Base-by-base conservation (phyloP, 1,140 invertebrate genomes). In the Drosophila mauritiana region DNA sequence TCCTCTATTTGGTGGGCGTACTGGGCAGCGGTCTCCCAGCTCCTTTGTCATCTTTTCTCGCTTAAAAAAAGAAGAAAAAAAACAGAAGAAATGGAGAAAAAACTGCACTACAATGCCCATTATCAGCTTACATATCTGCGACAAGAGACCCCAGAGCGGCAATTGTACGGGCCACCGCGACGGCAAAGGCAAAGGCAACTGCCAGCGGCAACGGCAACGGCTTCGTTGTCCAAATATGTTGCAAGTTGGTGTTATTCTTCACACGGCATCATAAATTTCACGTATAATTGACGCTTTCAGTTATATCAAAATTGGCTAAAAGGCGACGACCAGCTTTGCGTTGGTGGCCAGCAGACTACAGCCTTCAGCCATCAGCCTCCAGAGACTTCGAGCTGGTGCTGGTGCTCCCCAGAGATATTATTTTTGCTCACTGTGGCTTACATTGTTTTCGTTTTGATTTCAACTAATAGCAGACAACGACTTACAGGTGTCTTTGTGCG, bases 271-370 rank as follows among this genome's bases (percentile, higher is more conserved):
- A 90, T 90, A 90, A 91, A 90, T 90, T 90, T 91, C 88, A 88
- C 88, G 82, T 91, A 90, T 91, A 90, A 90, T 90, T 90, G 88
- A 90, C 86, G 86, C 86, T 90, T 90, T 91, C 82, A 88, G 88
- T 82, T 88, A 85, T 88, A 90, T 91, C 80, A 90, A 90, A 90
- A 82, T 89, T 90, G 85, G 86, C 85, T 85, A 88, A 89, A 88
- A 80, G 73, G 73, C 73, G 67, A 76, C 73, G 68, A 76, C 46
- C 68, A 39, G 40, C 58, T 73, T 83, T 88, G 83, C 83, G 83
- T 89, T 88, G 83, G 83, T 69, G 83, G 84, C 70, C 74, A 75
- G 63, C 52, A 31, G 31, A 31, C 15, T 15, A 4, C 49, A 59
- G 42, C n/a, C n/a, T n/a, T n/a, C 39, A 40, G 37, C 12, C 12